A percentile compares a stretch with the other conserved stretches of the same genome.
These are phyloP conservation scores for Aspiorhynchus laticeps DNA, from an alignment of 2,113 vertebrate species.

Conservation along the genomic window DNA sequence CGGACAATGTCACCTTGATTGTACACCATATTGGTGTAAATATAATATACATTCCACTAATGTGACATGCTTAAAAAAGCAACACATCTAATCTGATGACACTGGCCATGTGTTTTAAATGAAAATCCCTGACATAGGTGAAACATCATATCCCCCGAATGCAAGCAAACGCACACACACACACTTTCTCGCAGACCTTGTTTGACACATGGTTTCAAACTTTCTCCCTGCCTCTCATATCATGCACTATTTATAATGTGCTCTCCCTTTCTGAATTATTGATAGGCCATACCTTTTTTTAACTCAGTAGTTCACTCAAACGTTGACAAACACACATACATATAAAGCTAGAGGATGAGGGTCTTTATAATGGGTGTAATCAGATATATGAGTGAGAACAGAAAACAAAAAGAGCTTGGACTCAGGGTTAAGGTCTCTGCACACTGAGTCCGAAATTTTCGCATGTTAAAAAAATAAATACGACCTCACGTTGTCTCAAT, in stretches of 20 bases:
- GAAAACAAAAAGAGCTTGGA: not conserved
- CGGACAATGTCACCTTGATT: slow-evolving; percentile 25
- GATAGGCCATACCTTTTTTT: slow-evolving; percentile 44
- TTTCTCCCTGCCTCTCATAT: slow-evolving; percentile 44
- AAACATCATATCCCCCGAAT: slow-evolving; percentile 36
- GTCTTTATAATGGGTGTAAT: slow-evolving; percentile 28
- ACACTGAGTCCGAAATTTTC: too few relatives aligned
- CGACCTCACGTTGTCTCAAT: too few relatives aligned
- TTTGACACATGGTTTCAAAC: slow-evolving; percentile 42
- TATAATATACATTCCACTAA: not conserved
- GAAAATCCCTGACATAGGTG: slow-evolving; percentile 27
- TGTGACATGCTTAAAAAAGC: slow-evolving; percentile 27
- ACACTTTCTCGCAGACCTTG: slow-evolving; percentile 30
- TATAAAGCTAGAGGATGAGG: not conserved
- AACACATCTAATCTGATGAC: slow-evolving; percentile 10
- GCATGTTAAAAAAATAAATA: too few relatives aligned
- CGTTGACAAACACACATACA: slow-evolving; percentile 29
- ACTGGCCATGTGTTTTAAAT: slow-evolving; percentile 11
- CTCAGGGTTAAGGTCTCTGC: too few relatives aligned
- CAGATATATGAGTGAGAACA: slow-evolving; percentile 10
- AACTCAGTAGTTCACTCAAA: slow-evolving; percentile 37
- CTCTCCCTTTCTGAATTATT: slow-evolving; percentile 56
- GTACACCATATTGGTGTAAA: not conserved
- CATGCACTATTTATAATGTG: slow-evolving; percentile 56
- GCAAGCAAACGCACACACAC: slow-evolving; percentile 30